phyloP scores from a whole-genome alignment of 2,888 invertebrate species.

The Achlya flavicornis region DNA sequence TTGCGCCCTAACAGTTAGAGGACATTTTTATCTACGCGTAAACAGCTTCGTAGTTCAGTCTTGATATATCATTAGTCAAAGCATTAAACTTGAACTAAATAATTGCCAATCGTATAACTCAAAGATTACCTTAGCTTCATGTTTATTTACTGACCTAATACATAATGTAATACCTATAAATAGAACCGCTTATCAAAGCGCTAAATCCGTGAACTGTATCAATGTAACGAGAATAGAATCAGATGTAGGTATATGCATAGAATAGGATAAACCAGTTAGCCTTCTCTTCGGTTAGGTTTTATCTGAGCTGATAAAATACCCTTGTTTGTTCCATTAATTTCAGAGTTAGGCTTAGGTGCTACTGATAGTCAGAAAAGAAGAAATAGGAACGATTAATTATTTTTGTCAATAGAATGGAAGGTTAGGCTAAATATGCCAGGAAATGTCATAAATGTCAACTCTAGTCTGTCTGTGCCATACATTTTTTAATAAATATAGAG shows the following conservation, averaged over 20 bases:
- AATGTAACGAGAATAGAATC: neutral
- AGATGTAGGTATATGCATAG: neutral
- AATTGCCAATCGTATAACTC: neutral
- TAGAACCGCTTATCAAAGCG: neutral
- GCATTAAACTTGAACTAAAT: slow-evolving; percentile 7
- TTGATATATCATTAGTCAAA: too few species aligned
- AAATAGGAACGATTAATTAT: neutral
- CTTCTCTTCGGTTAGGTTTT: neutral
- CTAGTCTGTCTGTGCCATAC: too few species aligned
- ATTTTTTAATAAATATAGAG: too few species aligned
- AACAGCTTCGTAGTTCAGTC: too few species aligned
- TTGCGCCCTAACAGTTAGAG: too few species aligned
- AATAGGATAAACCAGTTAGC: neutral
- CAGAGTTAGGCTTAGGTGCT: neutral
- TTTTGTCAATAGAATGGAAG: too few species aligned
- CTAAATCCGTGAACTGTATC: slow-evolving; percentile 2
- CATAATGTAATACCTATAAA: slow-evolving; percentile 7
- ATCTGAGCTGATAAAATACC: neutral
- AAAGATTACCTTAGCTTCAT: neutral
- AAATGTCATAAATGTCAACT: too few species aligned
- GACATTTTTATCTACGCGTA: too few species aligned
- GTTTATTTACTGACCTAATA: neutral
- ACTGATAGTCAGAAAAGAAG: too few species aligned
- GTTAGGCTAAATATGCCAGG: too few species aligned
- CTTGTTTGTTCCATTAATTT: neutral